These are phyloP conservation scores for Stichopus chloronotus DNA, from an alignment of 35 echinoderm and acorn worm species.

Conservation along the genomic window DNA sequence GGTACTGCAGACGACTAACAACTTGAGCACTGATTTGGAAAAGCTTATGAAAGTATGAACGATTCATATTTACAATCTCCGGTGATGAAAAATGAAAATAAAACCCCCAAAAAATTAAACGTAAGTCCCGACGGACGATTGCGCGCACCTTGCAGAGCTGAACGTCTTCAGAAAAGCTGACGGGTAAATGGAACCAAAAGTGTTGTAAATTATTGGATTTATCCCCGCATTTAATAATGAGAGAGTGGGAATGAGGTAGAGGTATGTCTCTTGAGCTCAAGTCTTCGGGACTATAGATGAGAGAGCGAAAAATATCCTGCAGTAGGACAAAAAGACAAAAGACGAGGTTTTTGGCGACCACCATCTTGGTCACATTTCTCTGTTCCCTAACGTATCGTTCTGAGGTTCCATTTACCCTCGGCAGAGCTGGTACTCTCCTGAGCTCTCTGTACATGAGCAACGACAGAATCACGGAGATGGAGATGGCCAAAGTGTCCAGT, in stretches of 20 bases:
- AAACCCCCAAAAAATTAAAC: neutral
- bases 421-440: neutral
- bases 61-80: too few relatives aligned
- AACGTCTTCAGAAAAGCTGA: neutral
- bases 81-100: too few relatives aligned
- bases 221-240: neutral
- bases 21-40: too few relatives aligned
- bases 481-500: neutral
- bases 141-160: neutral
- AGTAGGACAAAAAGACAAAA: neutral
- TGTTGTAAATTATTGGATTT: constrained; percentile 20
- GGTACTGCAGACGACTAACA: too few relatives aligned
- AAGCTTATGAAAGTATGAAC: too few relatives aligned
- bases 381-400: neutral
- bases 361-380: neutral
- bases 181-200: constrained; percentile 2
- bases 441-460: neutral
- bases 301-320: neutral
- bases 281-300: neutral
- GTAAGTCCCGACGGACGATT: neutral
- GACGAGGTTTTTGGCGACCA: neutral
- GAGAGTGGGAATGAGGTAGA: neutral
- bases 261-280: neutral
- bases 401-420: neutral
- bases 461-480: neutral